Percentiles rank a stretch among this genome's conserved stretches.
phyloP scores from a whole-genome alignment of 2,113 vertebrate genomes.

The Spermophilus dauricus region DNA sequence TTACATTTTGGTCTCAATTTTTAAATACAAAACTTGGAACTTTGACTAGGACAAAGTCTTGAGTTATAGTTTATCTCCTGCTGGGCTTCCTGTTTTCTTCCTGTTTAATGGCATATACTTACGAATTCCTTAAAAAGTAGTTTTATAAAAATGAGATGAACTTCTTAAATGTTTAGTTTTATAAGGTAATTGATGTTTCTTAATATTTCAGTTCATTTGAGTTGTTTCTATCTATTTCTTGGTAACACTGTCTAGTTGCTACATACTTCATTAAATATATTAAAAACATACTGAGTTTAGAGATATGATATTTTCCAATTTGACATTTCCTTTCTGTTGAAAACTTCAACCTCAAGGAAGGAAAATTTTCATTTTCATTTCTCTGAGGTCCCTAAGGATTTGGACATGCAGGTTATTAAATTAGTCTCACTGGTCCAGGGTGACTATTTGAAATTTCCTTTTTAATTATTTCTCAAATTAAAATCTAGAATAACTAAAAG shows the following conservation, averaged over 20 bases:
- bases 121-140: not conserved
- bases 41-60: not conserved
- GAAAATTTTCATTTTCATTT: conserved; percentile 30
- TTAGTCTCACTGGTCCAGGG: not conserved
- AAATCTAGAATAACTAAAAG: not conserved
- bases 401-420: conserved; percentile 50
- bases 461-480: conserved; percentile 57
- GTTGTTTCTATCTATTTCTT: not conserved
- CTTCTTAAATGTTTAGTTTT: not conserved
- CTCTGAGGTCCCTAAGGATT: conserved; percentile 28
- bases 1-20: not conserved
- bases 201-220: not conserved
- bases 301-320: conserved; percentile 25
- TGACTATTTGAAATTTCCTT: conserved; percentile 34
- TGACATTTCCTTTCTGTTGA: conserved; percentile 33
- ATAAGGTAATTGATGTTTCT: not conserved
- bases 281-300: not conserved
- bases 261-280: not conserved
- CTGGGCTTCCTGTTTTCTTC: not conserved
- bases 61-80: too few species aligned
- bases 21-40: not conserved
- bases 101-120: not conserved
- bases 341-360: not conserved
- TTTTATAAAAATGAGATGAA: not conserved
- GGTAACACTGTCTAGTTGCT: not conserved